Evolutionary conservation across 2,888 invertebrate species (phyloP).

Genomic region (Catocala fraxini): DNA sequence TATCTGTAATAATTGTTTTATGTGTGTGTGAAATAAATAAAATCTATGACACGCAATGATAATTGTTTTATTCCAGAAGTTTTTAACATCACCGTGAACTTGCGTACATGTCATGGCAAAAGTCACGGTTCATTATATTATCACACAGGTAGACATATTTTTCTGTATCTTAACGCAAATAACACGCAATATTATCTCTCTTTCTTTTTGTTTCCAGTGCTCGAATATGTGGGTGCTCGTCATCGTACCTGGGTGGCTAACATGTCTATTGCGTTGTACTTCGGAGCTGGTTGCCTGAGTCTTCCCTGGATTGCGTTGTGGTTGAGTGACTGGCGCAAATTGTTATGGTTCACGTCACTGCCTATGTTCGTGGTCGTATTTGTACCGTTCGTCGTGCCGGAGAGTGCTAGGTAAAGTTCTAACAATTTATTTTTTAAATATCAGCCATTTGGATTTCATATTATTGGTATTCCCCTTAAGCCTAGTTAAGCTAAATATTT

Average conservation of each 20-base stretch:
- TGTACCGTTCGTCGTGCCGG: conserved; percentile 77
- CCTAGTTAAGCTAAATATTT: no score
- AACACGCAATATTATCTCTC: neutral
- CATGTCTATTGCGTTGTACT: conserved; percentile 83
- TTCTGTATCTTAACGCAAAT: no score
- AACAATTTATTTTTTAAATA: neutral
- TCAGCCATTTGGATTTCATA: no score
- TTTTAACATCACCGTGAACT: no score
- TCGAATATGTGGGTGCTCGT: conserved; percentile 83
- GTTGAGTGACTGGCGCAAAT: conserved; percentile 76
- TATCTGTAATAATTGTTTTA: no score
- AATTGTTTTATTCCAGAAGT: no score
- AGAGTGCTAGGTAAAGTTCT: conserved; percentile 77
- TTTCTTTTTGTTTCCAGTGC: conserved; percentile 54
- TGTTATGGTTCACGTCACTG: conserved; percentile 75
- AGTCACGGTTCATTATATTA: no score
- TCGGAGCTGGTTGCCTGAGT: conserved; percentile 76
- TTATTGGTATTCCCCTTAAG: no score
- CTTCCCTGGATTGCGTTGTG: conserved; percentile 83
- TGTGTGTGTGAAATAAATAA: no score
- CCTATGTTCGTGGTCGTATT: conserved; percentile 71
- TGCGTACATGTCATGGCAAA: no score
- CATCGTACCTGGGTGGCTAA: conserved; percentile 85
- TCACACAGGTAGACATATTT: no score
- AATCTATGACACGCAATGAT: no score